Percentiles rank a stretch among this genome's conserved stretches.
phyloP scores from a whole-genome alignment of 2,888 invertebrate genomes.

The Piscicola geometra region DNA sequence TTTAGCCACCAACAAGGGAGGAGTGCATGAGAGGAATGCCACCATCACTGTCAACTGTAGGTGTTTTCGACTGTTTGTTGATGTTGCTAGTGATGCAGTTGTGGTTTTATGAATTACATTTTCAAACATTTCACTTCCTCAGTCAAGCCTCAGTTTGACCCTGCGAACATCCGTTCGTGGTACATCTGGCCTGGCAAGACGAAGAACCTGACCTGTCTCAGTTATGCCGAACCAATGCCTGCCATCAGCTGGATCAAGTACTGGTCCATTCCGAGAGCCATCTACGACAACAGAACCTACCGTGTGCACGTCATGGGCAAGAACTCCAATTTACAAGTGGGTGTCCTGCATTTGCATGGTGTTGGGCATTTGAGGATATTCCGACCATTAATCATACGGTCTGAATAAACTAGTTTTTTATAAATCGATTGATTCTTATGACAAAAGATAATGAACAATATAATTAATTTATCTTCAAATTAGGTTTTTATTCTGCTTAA shows the following conservation, averaged over 20 bases:
- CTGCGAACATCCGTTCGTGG: slow-evolving; percentile 32
- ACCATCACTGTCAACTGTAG: slow-evolving; percentile 47
- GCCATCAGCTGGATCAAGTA: slow-evolving; percentile 40
- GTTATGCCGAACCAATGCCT: slow-evolving; percentile 42
- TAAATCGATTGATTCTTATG: too few species aligned
- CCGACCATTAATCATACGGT: too few species aligned
- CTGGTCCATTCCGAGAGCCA: slow-evolving; percentile 7
- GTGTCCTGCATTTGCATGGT: too few species aligned
- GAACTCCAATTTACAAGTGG: slow-evolving; percentile 42
- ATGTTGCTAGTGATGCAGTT: too few species aligned
- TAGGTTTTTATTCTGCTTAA: too few species aligned
- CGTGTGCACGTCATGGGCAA: slow-evolving; percentile 40
- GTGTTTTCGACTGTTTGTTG: slow-evolving; percentile 31
- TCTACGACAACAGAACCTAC: slow-evolving; percentile 41
- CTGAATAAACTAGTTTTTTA: too few species aligned
- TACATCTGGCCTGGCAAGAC: slow-evolving; percentile 43
- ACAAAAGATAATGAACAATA: too few species aligned
- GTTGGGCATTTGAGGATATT: too few species aligned
- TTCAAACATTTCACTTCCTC: too few species aligned
- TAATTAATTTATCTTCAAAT: too few species aligned
- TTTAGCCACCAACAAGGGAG: slow-evolving; percentile 46
- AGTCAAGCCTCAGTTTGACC: slow-evolving; percentile 36
- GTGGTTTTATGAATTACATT: too few species aligned
- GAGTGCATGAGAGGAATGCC: slow-evolving; percentile 43
- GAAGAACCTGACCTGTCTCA: slow-evolving; percentile 43